Conservation (phyloP, 2,113 vertebrate genomes). For the Pollimyrus isidori region DNA sequence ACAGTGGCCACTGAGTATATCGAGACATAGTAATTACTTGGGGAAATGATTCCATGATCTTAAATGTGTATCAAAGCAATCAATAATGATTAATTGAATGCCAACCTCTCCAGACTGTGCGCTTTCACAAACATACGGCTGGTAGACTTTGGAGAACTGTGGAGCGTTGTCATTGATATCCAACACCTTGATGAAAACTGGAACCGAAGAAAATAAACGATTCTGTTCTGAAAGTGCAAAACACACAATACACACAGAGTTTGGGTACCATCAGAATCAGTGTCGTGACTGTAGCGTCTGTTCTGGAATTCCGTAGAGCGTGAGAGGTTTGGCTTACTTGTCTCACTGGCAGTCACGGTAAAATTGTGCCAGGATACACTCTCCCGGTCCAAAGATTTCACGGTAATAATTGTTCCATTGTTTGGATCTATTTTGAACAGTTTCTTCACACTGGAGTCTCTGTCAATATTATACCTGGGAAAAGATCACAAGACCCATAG, state of each 20-base stretch:
- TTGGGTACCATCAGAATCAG: not conserved
- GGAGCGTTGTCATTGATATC: constrained; percentile 87
- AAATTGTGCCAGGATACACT: constrained; percentile 75
- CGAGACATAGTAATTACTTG: not conserved
- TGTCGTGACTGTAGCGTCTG: not conserved
- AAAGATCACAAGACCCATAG: constrained; percentile 28
- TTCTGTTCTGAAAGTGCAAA: constrained; percentile 60
- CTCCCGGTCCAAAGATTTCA: constrained; percentile 75
- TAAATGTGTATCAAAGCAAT: not conserved
- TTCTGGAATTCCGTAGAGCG: not conserved
- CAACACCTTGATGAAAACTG: constrained; percentile 75
- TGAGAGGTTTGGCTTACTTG: constrained; percentile 62
- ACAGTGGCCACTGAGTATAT: not conserved
- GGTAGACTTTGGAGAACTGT: constrained; percentile 70
- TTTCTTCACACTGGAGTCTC: constrained; percentile 46
- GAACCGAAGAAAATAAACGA: constrained; percentile 64
- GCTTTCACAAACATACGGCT: constrained; percentile 88
- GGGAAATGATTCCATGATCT: not conserved
- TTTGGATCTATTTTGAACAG: constrained; percentile 71
- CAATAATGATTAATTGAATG: not conserved
- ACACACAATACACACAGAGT: not conserved
- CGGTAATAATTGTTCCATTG: constrained; percentile 73
- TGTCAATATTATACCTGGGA: constrained; percentile 73
- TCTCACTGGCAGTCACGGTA: constrained; percentile 76
- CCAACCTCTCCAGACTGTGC: constrained; percentile 72